Base-by-base conservation (phyloP, 2,113 vertebrate species). In the Hymenochirus boettgeri region DNA sequence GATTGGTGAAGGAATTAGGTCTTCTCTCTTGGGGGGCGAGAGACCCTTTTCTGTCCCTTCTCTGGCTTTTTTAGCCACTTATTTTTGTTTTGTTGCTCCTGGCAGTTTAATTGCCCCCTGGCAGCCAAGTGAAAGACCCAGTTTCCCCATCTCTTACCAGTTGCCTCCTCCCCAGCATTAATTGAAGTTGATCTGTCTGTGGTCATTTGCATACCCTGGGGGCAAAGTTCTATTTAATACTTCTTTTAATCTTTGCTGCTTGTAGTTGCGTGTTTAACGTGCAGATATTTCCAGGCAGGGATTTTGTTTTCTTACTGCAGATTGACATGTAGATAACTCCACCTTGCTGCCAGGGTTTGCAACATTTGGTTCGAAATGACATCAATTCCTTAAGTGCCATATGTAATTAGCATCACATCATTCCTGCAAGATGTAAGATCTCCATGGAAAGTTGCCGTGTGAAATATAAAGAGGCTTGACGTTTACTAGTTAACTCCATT, bases 1-100 rank as follows among this genome's bases (percentile, higher is more conserved):
- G 61, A 64, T 54, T 42, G 54, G 61, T 64, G 23, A 42, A 39
- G 61, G 61, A 64, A 64, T 64, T 42, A 64, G 61, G 61, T 64
- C 61, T 64, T 18, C n/a, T 64, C 61, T 54, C 51, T 7, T 23
- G 60, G 50, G 61, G 22, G 51, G n/a, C n/a, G n/a, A n/a, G n/a
- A n/a, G 26, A 8, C 39, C 48, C 50, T 12, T 27, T 24, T 21
- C 37, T 21, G 5, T 42, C 29, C 15, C 31, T 37, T 35, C 15
- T n/a, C 54, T 35, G 11, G 54, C 18, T 57, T 22, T n/a, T 35
- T 29, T 57, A 35, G 54, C 54, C 27, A 56, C 27, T 35, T 35
- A 56, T 54, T 54, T 27, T 54, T n/a, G n/a, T 26, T 17, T 39
- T 22, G 37, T 8, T 42, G 10, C 9, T 25, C 18, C 29, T 26